A percentile compares a stretch with the other conserved stretches of the same genome.
These are phyloP conservation scores for Drosophila nasuta DNA, from an alignment of 1,140 invertebrate genomes.

Conservation along the genomic window DNA sequence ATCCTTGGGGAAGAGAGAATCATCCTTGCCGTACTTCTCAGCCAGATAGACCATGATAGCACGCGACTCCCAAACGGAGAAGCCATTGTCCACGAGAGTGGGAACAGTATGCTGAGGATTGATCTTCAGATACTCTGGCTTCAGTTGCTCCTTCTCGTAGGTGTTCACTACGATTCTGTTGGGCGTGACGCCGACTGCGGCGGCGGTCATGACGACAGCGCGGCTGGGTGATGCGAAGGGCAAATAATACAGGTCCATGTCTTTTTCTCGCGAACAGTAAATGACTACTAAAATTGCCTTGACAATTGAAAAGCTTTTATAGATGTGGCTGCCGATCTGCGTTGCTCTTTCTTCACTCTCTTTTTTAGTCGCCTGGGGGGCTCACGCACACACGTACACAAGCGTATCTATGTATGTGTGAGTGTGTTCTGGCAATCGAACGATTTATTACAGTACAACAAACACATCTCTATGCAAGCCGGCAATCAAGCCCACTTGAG, in stretches of 20 bases:
- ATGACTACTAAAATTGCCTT: background rate
- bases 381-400: constrained; percentile 1
- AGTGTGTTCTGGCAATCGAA: background rate
- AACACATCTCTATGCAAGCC: background rate
- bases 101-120: constrained; percentile 87
- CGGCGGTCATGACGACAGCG: constrained; percentile 88
- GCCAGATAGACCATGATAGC: constrained; percentile 90
- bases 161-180: constrained; percentile 89
- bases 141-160: constrained; percentile 87
- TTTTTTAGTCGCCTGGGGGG: background rate
- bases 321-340: background rate
- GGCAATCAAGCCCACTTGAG: background rate
- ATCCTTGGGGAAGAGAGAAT: constrained; percentile 88
- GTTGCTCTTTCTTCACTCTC: background rate
- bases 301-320: constrained; percentile 16
- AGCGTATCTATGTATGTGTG: background rate
- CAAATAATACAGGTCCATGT: constrained; percentile 87
- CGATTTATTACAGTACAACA: background rate
- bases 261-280: background rate
- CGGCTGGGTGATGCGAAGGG: constrained; percentile 89
- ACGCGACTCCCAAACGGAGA: constrained; percentile 88
- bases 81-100: constrained; percentile 88
- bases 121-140: constrained; percentile 89
- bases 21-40: constrained; percentile 88
- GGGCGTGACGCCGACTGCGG: constrained; percentile 89